Evolutionary conservation across 2,797 vertebrate species (phyloP), one percentile per base, ranked within the genome.

Genomic region (Helostoma temminkii): DNA sequence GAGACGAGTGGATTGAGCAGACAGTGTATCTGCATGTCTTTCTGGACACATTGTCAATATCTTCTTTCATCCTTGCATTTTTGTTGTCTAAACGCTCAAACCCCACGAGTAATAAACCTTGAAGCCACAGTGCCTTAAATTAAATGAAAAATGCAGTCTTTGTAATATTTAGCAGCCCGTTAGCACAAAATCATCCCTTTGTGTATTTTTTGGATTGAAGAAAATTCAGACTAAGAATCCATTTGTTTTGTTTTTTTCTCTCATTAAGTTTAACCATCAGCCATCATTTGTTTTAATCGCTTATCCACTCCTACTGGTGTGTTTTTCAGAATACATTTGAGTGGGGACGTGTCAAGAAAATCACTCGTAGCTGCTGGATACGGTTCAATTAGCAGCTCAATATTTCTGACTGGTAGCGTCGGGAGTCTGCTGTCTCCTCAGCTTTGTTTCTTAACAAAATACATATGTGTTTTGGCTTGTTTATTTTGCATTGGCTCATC

Each of bases 1-100:
- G 53, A 85, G 64, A 85, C 54, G 37, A 73, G 79, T 69, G 84
- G 84, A 87, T 86, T 83, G 81, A 81, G 78, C 42, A 71, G 65
- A 78, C 42, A 72, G 67, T 54, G 66, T 69, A 79, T 81, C 71
- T 28, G 3, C 14, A 12, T 70, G 74, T 78, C 62, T 61, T 80
- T 66, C 49, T 24, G 25, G 83, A 86, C 88, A 89, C 68, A 70
- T 81, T 46, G 77, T 87, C 90, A 73, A 90, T 88, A 87, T 42
- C 65, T 10, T 36, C 67, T 67, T 74, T 66, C 7, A n/a, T 67
- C 71, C 28, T 59, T 2, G 39, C 34, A 32, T 66, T 62, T 72
- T 70, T 85, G 65, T 88, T 81, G 79, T 86, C 60, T 71, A 54
- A 83, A 72, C 1, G 39, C 64, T 65, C 64, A 22, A 67, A 58